Evolutionary conservation across 1,140 invertebrate genomes (phyloP), one percentile per base, ranked within the genome.

Genomic region (Cotesia vestalis): DNA sequence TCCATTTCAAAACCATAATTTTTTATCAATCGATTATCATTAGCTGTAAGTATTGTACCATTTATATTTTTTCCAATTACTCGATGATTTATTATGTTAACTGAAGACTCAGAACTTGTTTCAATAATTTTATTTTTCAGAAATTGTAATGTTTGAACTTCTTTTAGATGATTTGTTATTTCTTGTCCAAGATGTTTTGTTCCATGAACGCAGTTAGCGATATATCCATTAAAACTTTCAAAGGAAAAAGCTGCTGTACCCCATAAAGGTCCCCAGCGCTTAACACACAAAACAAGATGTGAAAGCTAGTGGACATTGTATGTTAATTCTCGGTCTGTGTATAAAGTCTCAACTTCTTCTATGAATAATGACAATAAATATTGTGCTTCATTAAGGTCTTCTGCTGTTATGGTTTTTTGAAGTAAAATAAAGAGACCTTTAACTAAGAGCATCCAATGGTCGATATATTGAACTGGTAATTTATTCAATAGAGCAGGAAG

Each of bases 261-360:
- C 73, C 76, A 78, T 34, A 80, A 66, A 64, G 76, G 78, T 20
- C 78, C 77, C 76, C 76, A 80, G 36, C 76, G 66, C 17, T 66
- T 68, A 8, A 79, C 77, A 60, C 59, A 71, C 12, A 77, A 64
- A 12, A 68, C 66, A n/a, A 79, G 63, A 74, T 79, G 78, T 59
- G 64, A 55, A 11, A 77, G 55, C 9, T 79, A 70, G 40, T 78
- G 77, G 4, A 75, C 5, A 71, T 80, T 78, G 36, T 80, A 80
- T 34, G 67, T 66, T 17, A 73, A 69, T 53, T 59, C 40, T 14
- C 68, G 53, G 61, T 75, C 66, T 46, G 62, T 12, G 55, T 78
- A 79, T 27, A 78, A 70, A 53, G 8, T 59, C 64, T 57, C 52
- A 51, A 72, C 66, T 40, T 79, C 12, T 57, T 71, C 60, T 8